phyloP scores from a whole-genome alignment of 2,888 invertebrate species.

The Acronicta alni region DNA sequence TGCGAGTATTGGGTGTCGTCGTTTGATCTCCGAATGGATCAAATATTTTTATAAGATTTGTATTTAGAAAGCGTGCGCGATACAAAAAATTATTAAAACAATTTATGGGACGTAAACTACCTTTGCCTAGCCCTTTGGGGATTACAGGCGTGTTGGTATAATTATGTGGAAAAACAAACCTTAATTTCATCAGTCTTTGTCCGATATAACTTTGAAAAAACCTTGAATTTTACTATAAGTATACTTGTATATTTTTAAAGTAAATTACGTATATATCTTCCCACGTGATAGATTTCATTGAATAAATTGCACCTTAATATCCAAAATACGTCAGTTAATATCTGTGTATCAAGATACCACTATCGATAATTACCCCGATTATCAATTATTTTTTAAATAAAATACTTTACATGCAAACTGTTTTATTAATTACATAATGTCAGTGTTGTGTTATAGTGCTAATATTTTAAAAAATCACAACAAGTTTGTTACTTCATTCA shows the following conservation, averaged over 20 bases:
- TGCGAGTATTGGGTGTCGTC: too few relatives aligned
- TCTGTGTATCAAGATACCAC: conserved; percentile 29
- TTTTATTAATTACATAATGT: conserved; percentile 32
- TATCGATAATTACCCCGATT: conserved; percentile 27
- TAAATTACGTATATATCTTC: background rate
- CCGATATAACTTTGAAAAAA: too few relatives aligned
- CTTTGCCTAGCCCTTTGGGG: too few relatives aligned
- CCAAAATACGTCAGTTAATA: conserved; percentile 4
- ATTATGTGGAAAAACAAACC: too few relatives aligned
- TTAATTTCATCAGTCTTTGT: too few relatives aligned
- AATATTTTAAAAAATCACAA: conserved; percentile 1
- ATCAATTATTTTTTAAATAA: conserved; percentile 19
- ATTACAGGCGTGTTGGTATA: background rate
- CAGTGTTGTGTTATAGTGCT: conserved; percentile 8
- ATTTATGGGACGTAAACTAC: too few relatives aligned
- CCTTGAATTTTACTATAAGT: too few relatives aligned
- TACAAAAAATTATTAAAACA: too few relatives aligned
- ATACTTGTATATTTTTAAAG: too few relatives aligned
- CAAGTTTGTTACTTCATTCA: background rate
- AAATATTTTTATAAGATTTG: too few relatives aligned
- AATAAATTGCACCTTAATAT: conserved; percentile 19
- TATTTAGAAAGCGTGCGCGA: too few relatives aligned
- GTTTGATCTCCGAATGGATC: too few relatives aligned
- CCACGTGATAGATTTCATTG: conserved; percentile 13
- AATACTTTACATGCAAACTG: conserved; percentile 17